phyloP scores from a whole-genome alignment of 2,888 invertebrate species.

The Marasmarcha lunaedactyla region DNA sequence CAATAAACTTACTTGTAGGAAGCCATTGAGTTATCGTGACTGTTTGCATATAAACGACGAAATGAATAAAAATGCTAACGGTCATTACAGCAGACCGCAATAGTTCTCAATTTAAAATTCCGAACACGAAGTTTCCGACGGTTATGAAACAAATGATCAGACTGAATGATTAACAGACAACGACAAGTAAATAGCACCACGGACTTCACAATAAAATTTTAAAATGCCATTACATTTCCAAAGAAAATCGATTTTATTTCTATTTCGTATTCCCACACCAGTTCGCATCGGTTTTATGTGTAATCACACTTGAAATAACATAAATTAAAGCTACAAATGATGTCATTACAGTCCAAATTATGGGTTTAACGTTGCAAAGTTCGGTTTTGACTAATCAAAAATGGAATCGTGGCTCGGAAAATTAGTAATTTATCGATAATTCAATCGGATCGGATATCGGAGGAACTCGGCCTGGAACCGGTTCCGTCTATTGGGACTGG shows the following conservation, averaged over 20 bases:
- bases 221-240: slow-evolving; percentile 25
- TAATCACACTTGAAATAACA: no score
- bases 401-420: slow-evolving; percentile 2
- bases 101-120: background rate
- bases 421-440: slow-evolving; percentile 26
- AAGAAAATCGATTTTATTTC: slow-evolving; percentile 26
- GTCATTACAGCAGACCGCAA: no score
- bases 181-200: slow-evolving; percentile 12
- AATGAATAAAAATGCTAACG: no score
- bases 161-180: slow-evolving; percentile 11
- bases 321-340: no score
- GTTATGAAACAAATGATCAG: background rate
- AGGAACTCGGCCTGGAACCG: slow-evolving; percentile 32
- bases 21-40: no score
- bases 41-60: no score
- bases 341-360: no score
- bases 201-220: slow-evolving; percentile 25
- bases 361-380: no score
- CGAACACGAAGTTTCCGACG: background rate
- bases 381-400: no score
- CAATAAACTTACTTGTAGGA: no score
- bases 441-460: slow-evolving; percentile 28
- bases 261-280: no score
- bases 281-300: no score
- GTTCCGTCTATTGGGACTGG: slow-evolving; percentile 23